Percentiles rank a stretch among this genome's conserved stretches.
Evolutionary conservation across 2,888 invertebrate genomes (phyloP).

Genomic region (Sphaerophoria taeniata): DNA sequence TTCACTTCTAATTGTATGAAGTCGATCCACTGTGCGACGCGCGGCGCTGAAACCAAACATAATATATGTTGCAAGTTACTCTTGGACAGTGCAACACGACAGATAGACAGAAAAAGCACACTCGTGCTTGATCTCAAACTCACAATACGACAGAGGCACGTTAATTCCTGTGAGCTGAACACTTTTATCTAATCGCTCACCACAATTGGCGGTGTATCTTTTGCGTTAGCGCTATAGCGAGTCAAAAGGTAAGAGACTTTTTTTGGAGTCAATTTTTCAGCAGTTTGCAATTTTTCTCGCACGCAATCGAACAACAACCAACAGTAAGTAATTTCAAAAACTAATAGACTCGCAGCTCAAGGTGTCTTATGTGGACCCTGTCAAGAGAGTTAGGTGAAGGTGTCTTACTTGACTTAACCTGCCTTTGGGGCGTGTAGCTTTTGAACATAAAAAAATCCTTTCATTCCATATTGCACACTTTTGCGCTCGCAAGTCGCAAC

Average conservation of each 20-base stretch:
- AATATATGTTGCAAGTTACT: constrained; percentile 47
- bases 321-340: constrained; percentile 46
- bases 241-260: not conserved
- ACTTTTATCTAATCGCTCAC: constrained; percentile 49
- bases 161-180: constrained; percentile 51
- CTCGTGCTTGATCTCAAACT: constrained; percentile 56
- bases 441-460: constrained; percentile 21
- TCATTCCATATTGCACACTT: constrained; percentile 51
- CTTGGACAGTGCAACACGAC: constrained; percentile 59
- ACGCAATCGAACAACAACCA: constrained; percentile 40
- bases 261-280: constrained; percentile 42
- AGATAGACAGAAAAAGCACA: constrained; percentile 49
- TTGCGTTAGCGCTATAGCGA: not conserved
- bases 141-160: constrained; percentile 34
- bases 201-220: constrained; percentile 41
- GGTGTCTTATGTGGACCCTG: constrained; percentile 11
- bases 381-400: constrained; percentile 26
- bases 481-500: not conserved
- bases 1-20: no score
- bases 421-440: constrained; percentile 37
- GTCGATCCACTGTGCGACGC: no score
- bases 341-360: constrained; percentile 41
- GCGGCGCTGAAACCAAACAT: constrained; percentile 35
- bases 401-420: constrained; percentile 38
- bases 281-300: constrained; percentile 44